phyloP scores from a whole-genome alignment of 2,113 vertebrate species.

The Poecile atricapillus region DNA sequence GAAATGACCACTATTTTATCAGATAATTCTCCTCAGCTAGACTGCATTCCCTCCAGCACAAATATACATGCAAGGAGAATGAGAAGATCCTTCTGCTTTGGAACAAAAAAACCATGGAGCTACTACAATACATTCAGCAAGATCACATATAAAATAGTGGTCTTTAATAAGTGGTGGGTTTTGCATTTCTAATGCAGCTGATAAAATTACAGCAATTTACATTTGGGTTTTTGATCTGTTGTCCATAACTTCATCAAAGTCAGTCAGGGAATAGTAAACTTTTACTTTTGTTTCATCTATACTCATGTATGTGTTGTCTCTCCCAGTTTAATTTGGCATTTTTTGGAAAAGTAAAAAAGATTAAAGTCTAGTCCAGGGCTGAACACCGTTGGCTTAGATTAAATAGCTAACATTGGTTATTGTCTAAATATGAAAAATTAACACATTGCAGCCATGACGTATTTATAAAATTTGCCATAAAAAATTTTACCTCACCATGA shows the following conservation, averaged over 20 bases:
- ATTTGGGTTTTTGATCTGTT: background rate
- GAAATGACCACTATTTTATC: background rate
- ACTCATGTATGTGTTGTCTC: background rate
- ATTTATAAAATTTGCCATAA: background rate
- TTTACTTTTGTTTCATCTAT: background rate
- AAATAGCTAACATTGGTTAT: background rate
- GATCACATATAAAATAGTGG: background rate
- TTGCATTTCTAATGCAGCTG: background rate
- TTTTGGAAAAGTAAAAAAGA: background rate
- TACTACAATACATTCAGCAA: background rate
- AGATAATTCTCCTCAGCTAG: background rate
- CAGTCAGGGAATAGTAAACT: background rate
- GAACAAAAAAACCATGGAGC: background rate
- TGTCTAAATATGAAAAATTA: background rate
- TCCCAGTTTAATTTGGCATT: background rate
- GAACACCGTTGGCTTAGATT: background rate
- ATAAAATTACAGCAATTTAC: background rate
- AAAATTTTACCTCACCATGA: background rate
- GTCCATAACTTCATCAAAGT: background rate
- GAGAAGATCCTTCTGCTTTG: background rate
- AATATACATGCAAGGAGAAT: background rate
- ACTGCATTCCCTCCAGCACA: background rate
- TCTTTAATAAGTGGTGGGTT: background rate
- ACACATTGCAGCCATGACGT: background rate
- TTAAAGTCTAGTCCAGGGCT: rapidly evolving